Evolutionary conservation across 2,888 invertebrate genomes (phyloP), one percentile per base, ranked within the genome.

Genomic region (Drosophila phalerata): DNA sequence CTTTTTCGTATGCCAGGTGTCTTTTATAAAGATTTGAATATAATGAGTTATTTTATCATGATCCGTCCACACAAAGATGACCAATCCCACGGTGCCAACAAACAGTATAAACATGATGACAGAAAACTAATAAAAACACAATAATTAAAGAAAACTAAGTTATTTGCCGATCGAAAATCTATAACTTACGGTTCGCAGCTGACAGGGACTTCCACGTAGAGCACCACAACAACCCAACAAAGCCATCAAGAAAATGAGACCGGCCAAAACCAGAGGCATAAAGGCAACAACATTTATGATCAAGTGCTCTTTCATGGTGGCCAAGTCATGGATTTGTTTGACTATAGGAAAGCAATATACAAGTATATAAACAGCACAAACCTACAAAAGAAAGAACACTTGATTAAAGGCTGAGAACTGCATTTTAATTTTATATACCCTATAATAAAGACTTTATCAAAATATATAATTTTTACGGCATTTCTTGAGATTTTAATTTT

Each of bases 221-320:
- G 63, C 52, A 11, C 73, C 75, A 10, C 64, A 65, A 15, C 64
- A 74, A 1, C 73, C 69, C 6, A 74, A 0, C 0, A 57, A 0
- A 0, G 75, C 37, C 19, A 69, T 6, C 0, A 30, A 0, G 5
- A 68, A 28, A 10, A 69, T 11, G 3, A 64, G 0, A 5, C 3
- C 0, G 0, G 63, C 56, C 8, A 68, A 4, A 4, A 55, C 5
- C 3, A 73, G 13, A 0, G 60, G 48, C 8, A 15, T 8, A 34
- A 69, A 42, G 3, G 52, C 6, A 1, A 57, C 38, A n/a, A n/a
- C n/a, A 10, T 55, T 38, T 37, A 73, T 4, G 2, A 13, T 0
- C 1, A n/a, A 4, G 22, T 30, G 8, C 4, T 49, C 47, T 6
- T 47, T n/a, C 15, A 32, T 11, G 3, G 9, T 19, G 0, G 40